phyloP scores from a whole-genome alignment of 2,113 vertebrate species.

The Vulpes vulpes region DNA sequence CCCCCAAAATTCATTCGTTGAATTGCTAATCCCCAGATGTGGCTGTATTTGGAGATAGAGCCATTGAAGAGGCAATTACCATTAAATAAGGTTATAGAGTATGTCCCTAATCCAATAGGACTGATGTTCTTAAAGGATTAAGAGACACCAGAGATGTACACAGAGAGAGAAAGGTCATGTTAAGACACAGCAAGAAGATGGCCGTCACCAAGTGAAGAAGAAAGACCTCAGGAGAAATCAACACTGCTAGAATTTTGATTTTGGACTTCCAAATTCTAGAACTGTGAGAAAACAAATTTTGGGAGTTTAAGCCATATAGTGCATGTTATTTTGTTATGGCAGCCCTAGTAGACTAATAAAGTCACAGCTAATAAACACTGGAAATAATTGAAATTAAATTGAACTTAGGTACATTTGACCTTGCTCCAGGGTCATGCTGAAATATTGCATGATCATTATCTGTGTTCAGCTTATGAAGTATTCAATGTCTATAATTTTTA shows the following conservation, averaged over 20 bases:
- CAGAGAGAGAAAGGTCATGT: not conserved
- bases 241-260: not conserved
- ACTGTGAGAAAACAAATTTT: not conserved
- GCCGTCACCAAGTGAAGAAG: not conserved
- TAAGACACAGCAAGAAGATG: not conserved
- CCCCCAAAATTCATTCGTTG: not conserved
- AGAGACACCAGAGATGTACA: not conserved
- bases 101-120: not conserved
- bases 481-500: not conserved
- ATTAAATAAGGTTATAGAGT: not conserved
- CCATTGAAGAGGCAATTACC: not conserved
- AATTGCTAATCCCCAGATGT: not conserved
- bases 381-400: not conserved
- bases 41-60: not conserved
- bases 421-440: not conserved
- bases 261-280: not conserved
- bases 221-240: not conserved
- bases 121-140: not conserved
- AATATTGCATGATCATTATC: not conserved
- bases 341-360: not conserved
- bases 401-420: not conserved
- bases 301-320: not conserved
- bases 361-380: not conserved
- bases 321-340: not conserved
- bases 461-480: conserved; percentile 21